Evolutionary conservation across 2,113 vertebrate genomes (phyloP).

Genomic region (Camelus dromedarius): DNA sequence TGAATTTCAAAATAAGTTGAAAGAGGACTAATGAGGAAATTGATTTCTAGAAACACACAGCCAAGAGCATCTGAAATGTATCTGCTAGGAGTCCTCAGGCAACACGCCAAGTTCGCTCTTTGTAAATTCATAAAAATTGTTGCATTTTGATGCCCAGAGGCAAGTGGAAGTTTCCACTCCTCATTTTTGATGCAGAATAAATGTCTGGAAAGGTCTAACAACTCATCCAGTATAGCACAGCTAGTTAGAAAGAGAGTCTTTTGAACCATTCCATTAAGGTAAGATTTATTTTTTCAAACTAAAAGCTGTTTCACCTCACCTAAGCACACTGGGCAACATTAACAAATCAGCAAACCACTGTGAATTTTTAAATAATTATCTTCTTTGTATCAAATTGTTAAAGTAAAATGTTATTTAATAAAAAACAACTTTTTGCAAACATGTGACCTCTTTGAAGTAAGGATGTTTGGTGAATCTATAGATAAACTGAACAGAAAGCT

Average conservation of each 20-base stretch:
- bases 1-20: constrained; percentile 59
- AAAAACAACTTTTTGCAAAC: not conserved
- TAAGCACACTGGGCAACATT: not conserved
- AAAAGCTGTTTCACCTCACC: constrained; percentile 14
- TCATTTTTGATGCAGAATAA: not conserved
- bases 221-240: not conserved
- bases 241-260: not conserved
- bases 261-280: not conserved
- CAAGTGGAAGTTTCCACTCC: not conserved
- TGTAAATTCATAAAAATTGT: constrained; percentile 21
- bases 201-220: not conserved
- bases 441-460: constrained; percentile 19
- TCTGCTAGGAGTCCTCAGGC: not conserved
- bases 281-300: constrained; percentile 16
- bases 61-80: constrained; percentile 6
- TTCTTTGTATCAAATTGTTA: not conserved
- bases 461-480: not conserved
- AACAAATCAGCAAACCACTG: not conserved
- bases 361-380: not conserved
- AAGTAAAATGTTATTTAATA: not conserved
- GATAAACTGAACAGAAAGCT: constrained; percentile 18
- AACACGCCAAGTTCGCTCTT: not conserved
- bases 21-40: constrained; percentile 51
- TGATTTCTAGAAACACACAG: constrained; percentile 51
- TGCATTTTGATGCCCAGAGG: not conserved